Percentiles rank a stretch among this genome's conserved stretches.
These are phyloP conservation scores for Picathartes gymnocephalus DNA, from an alignment of 2,113 vertebrate species.

Conservation along the genomic window DNA sequence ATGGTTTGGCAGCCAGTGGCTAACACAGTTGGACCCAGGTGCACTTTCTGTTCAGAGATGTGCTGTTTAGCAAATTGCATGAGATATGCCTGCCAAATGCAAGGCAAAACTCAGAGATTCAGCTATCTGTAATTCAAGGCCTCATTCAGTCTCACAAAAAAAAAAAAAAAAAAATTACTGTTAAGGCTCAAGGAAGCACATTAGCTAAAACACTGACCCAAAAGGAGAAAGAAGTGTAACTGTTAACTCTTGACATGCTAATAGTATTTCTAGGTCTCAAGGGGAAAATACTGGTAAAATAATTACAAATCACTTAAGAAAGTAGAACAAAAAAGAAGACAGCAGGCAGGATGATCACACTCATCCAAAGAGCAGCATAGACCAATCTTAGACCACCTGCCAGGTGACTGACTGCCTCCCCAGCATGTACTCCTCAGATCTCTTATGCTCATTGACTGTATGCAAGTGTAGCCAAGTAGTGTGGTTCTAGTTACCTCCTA, in stretches of 20 bases:
- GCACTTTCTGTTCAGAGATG: neutral
- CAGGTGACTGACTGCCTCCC: neutral
- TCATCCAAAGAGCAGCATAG: neutral
- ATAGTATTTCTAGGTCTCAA: neutral
- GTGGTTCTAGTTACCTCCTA: neutral
- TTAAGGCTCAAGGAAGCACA: neutral
- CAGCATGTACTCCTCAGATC: neutral
- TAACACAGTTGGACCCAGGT: neutral
- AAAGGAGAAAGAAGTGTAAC: neutral
- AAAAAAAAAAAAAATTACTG: neutral
- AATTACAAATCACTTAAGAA: neutral
- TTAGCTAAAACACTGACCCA: neutral
- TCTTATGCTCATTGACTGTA: neutral
- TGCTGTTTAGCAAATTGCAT: neutral
- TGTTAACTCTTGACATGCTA: neutral
- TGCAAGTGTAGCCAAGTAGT: neutral
- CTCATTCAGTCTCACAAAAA: neutral
- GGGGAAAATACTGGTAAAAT: neutral
- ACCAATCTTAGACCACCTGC: neutral
- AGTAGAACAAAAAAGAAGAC: neutral
- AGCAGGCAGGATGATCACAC: neutral
- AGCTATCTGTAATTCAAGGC: neutral
- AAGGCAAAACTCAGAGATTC: neutral
- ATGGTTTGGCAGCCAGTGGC: fast-evolving
- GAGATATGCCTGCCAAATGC: neutral